phyloP scores from a whole-genome alignment of 2,888 invertebrate genomes.

The Ditylenchus weischeri region DNA sequence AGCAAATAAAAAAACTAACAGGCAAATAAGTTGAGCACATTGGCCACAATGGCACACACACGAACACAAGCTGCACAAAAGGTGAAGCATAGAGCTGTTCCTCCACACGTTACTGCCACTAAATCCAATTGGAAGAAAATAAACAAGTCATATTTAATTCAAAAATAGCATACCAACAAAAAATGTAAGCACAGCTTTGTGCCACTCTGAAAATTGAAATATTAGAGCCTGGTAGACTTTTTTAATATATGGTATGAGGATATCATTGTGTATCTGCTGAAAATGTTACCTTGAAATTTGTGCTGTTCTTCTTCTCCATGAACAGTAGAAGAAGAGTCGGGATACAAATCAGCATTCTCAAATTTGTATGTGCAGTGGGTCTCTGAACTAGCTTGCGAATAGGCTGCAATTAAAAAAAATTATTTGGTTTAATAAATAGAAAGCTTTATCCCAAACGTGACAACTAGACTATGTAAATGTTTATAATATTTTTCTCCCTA shows the following conservation, averaged over 20 bases:
- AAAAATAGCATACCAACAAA: constrained; percentile 13
- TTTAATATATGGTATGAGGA: too few species aligned
- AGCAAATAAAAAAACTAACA: constrained; percentile 13
- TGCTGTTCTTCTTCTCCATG: constrained; percentile 36
- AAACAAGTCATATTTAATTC: background rate
- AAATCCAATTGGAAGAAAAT: background rate
- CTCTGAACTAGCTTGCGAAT: background rate
- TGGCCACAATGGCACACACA: constrained; percentile 34
- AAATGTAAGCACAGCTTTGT: constrained; percentile 32
- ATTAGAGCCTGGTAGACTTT: too few species aligned
- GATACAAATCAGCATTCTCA: constrained; percentile 26
- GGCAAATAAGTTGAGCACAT: constrained; percentile 31
- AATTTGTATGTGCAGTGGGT: constrained; percentile 39
- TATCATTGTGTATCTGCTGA: background rate
- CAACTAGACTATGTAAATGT: too few species aligned
- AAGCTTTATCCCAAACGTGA: too few species aligned
- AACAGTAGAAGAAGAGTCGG: constrained; percentile 15
- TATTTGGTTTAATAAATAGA: too few species aligned
- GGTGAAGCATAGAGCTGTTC: constrained; percentile 34
- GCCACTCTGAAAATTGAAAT: constrained; percentile 33
- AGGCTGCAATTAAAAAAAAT: background rate
- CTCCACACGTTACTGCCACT: constrained; percentile 25
- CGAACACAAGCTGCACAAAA: constrained; percentile 37
- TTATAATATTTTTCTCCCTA: too few species aligned
- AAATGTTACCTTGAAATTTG: constrained; percentile 31